phyloP scores from a whole-genome alignment of 2,113 vertebrate species.

The Plectropomus leopardus region DNA sequence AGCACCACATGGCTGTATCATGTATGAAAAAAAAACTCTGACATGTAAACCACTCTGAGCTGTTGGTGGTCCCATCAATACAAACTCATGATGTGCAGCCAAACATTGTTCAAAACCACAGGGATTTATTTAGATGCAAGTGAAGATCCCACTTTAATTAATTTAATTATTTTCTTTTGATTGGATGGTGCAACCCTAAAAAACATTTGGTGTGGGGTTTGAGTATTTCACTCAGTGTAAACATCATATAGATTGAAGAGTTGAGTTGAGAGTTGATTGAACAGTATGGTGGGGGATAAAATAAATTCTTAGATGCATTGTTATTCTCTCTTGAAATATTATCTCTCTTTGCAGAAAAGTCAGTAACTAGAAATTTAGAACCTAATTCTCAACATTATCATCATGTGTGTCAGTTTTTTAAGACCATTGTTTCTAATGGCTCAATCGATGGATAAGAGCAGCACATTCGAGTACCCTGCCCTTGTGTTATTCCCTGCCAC shows the following conservation, averaged over 20 bases:
- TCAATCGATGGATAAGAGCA: not conserved
- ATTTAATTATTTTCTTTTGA: not conserved
- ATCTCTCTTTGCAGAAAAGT: too few species aligned
- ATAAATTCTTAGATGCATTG: too few species aligned
- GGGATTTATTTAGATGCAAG: constrained; percentile 9
- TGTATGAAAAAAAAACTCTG: not conserved
- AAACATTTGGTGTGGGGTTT: not conserved
- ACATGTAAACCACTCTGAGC: constrained; percentile 8
- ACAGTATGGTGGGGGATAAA: too few species aligned
- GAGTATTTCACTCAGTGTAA: not conserved
- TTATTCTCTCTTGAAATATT: too few species aligned
- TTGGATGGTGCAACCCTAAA: not conserved
- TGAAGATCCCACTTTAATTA: not conserved
- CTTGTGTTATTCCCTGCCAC: not conserved
- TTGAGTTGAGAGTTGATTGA: too few species aligned
- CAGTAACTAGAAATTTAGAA: too few species aligned
- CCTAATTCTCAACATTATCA: too few species aligned
- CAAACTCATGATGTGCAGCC: not conserved
- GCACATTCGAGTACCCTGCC: not conserved
- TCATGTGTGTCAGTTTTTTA: too few species aligned
- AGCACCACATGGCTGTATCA: not conserved
- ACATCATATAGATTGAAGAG: not conserved
- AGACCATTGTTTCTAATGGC: too few species aligned
- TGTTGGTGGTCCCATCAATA: not conserved
- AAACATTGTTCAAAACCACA: not conserved